Evolutionary conservation across 2,113 vertebrate species (phyloP), one percentile per base, ranked within the genome.

Genomic region (Xyrauchen texanus): DNA sequence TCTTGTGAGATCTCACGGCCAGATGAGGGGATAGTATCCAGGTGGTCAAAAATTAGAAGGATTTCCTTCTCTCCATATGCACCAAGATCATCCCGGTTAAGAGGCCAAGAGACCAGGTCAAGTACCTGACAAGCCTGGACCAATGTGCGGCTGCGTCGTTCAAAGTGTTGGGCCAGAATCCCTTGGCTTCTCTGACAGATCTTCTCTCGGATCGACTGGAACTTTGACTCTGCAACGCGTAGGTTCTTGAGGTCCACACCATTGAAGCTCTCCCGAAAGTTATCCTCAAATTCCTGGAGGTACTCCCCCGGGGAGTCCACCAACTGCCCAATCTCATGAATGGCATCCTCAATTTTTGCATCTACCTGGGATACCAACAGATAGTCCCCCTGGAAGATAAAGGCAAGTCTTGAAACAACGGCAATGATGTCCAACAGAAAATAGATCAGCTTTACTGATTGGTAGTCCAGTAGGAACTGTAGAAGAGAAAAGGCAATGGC

Each of bases 401-500:
- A 96, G 84, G 96, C 96, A 11, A 99, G 91, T 58, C 97, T 95
- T 0, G 96, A 96, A 58, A 99, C 93, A 60, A 97, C 94, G 0
- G 96, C 95, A 0, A 95, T 97, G 87, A 98, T 92, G 7, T 99
- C 97, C 79, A 99, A 89, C 11, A 99, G 93, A 87, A 99, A 99
- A 87, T 99, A 96, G 86, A 98, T 97, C 65, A 99, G 94, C 88
- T 99, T 99, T 73, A 99, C 90, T 0, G 97, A 97, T 86, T 98
- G 96, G 82, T 99, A 99, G 87, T 99, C 97, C 94, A 97, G 92
- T 72, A 99, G 95, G 86, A 99, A 99, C 87, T 98, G 97, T 79
- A 99, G 89, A 34, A 99, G 94, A 34, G 96, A 95, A 78, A 98
- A 91, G 0, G 97, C 96, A 1, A 98, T 96, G 84, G 96, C 97